Evolutionary conservation across 2,888 invertebrate species (phyloP).

Genomic region (Dolichopus griseipennis): DNA sequence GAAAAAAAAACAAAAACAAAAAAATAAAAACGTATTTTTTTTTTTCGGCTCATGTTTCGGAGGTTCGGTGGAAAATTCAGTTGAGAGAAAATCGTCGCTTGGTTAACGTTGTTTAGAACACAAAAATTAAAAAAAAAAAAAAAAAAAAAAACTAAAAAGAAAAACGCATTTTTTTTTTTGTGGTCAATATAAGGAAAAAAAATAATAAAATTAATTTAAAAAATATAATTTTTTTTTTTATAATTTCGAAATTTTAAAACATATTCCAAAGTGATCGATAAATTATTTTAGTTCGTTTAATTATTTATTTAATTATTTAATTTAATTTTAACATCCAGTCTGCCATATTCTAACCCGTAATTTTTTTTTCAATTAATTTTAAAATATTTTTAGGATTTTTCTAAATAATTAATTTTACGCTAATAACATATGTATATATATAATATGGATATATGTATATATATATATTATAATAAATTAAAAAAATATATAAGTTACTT

Average conservation of each 20-base stretch:
- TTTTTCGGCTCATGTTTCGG: conserved; percentile 2
- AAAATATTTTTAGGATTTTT: no score
- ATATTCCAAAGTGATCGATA: no score
- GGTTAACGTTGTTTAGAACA: conserved; percentile 32
- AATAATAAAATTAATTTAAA: not conserved
- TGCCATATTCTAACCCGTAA: no score
- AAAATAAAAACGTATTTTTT: not conserved
- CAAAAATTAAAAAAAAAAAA: conserved; percentile 9
- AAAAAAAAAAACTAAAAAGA: conserved; percentile 11
- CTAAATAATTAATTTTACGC: no score
- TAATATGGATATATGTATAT: no score
- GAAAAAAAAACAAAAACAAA: not conserved
- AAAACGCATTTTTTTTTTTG: conserved; percentile 13
- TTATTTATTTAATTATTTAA: no score
- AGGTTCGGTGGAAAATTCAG: conserved; percentile 31
- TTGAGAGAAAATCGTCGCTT: conserved; percentile 45
- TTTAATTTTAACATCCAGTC: no score
- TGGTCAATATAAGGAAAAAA: conserved; percentile 10
- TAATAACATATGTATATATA: no score
- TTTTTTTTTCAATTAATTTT: not conserved
- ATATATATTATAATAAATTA: no score
- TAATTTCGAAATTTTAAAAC: not conserved
- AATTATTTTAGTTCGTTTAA: no score
- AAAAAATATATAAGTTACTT: no score
- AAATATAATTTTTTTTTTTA: conserved; percentile 5